Evolutionary conservation across 2,888 invertebrate genomes (phyloP).

Genomic region (Formica aserva): DNA sequence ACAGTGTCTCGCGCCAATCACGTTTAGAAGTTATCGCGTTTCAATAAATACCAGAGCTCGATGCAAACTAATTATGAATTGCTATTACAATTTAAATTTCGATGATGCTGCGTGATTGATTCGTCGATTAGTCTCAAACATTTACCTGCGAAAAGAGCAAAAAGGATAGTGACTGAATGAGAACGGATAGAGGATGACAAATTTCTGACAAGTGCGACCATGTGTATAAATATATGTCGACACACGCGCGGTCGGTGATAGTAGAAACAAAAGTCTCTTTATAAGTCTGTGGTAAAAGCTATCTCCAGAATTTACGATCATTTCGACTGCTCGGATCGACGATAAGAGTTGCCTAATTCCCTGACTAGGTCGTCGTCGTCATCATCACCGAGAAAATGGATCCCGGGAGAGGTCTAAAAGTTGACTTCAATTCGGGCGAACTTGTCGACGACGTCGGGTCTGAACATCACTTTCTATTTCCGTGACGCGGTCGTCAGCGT

Average conservation of each 20-base stretch:
- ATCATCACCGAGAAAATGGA: constrained; percentile 7
- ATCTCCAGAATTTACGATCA: constrained; percentile 46
- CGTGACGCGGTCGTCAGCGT: constrained; percentile 33
- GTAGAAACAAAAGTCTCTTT: constrained; percentile 20
- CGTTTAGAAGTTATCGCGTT: not conserved
- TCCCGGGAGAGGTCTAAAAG: not conserved
- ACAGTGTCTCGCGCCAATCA: not conserved
- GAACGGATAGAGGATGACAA: not conserved
- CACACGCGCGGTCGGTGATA: not conserved
- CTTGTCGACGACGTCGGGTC: constrained; percentile 33
- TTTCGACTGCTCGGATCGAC: constrained; percentile 22
- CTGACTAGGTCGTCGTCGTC: constrained; percentile 23
- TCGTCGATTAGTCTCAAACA: not conserved
- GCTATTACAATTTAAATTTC: not conserved
- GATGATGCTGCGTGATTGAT: not conserved
- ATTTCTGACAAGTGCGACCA: constrained; percentile 12
- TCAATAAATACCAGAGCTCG: not conserved
- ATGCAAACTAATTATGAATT: constrained; percentile 15
- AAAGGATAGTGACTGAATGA: not conserved
- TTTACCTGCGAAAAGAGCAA: not conserved
- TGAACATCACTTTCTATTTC: constrained; percentile 46
- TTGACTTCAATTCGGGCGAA: constrained; percentile 21
- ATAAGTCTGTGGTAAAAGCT: constrained; percentile 15
- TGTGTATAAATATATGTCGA: constrained; percentile 15
- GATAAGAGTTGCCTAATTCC: constrained; percentile 26